Evolutionary conservation across 1,140 invertebrate species (phyloP).

Genomic region (Saccostrea cuccullata): DNA sequence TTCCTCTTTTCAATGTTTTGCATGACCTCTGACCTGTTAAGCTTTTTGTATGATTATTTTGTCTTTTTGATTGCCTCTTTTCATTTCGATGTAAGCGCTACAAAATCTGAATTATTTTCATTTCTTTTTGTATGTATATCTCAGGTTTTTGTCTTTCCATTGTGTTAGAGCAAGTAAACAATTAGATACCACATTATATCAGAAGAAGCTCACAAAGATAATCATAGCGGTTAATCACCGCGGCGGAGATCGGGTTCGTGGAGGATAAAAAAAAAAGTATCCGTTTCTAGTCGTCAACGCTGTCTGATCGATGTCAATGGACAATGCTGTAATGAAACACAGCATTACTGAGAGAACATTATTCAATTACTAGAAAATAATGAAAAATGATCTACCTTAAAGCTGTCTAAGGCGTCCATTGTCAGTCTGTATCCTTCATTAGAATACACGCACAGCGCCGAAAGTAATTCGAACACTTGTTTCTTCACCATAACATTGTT

Average conservation of each 20-base stretch:
- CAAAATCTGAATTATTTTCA: too few species aligned
- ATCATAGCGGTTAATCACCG: too few species aligned
- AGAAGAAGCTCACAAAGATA: too few species aligned
- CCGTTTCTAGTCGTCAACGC: neutral
- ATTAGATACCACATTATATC: too few species aligned
- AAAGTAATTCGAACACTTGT: conserved; percentile 81
- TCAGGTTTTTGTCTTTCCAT: too few species aligned
- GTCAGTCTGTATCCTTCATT: conserved; percentile 78
- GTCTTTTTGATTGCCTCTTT: too few species aligned
- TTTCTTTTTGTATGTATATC: too few species aligned
- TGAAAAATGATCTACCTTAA: conserved; percentile 72
- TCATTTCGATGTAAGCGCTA: too few species aligned
- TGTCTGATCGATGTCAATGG: neutral
- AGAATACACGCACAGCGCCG: conserved; percentile 81
- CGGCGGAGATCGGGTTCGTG: neutral
- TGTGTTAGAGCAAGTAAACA: too few species aligned
- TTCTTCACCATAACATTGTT: conserved; percentile 81
- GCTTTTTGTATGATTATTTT: too few species aligned
- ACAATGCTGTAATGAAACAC: conserved; percentile 2
- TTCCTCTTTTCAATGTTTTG: neutral
- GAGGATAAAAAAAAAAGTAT: neutral
- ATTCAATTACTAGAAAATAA: neutral
- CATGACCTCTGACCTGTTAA: neutral
- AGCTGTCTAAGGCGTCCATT: conserved; percentile 79
- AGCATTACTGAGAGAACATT: neutral